Base-by-base conservation (phyloP, 2,113 vertebrate genomes). In the Brienomyrus longianalis region DNA sequence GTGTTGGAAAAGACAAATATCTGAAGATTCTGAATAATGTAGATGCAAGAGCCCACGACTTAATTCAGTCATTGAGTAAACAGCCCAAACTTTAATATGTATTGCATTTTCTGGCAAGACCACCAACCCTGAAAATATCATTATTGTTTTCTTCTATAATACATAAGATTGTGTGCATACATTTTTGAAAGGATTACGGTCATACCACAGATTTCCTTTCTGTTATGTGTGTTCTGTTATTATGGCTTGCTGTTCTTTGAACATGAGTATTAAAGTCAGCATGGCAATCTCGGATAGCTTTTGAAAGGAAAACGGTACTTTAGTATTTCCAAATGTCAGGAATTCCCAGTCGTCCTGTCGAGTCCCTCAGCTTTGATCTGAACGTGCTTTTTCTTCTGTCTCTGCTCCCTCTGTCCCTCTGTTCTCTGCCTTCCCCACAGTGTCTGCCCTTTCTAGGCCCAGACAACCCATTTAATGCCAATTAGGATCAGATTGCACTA, bases 401-500 rank as follows among this genome's bases (percentile, higher is more conserved):
- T 84, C 21, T 45, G 50, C 43, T 86, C 21, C 43, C 48, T 86
- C n/a, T 0, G 27, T 86, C 50, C 21, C 27, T 48, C 54, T 88
- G 86, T 9, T 45, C 31, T 88, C 70, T 74, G 19, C 27, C 27
- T 88, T 74, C 50, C 77, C 62, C 88, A 43, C 48, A 84, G 80
- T 31, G 15, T n/a, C 52, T 62, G 66, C 47, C 86, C 89, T 91
- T 54, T 92, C 62, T 74, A 89, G 92, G 93, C 93, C 93, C 90
- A 94, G 91, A 92, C 91, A 94, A 92, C 94, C 90, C 91, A 95
- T 95, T 95, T 94, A 95, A 95, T 94, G 93, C 93, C 93, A 95
- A 95, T 95, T 95, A 95, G 91, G 91, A 77, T 90, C 89, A 90
- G 91, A 92, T 90, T 92, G 92, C 90, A 91, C 91, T 92, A 92